These are phyloP conservation scores for Mechanitis mazaeus DNA, from an alignment of 2,888 invertebrate species.

Conservation along the genomic window DNA sequence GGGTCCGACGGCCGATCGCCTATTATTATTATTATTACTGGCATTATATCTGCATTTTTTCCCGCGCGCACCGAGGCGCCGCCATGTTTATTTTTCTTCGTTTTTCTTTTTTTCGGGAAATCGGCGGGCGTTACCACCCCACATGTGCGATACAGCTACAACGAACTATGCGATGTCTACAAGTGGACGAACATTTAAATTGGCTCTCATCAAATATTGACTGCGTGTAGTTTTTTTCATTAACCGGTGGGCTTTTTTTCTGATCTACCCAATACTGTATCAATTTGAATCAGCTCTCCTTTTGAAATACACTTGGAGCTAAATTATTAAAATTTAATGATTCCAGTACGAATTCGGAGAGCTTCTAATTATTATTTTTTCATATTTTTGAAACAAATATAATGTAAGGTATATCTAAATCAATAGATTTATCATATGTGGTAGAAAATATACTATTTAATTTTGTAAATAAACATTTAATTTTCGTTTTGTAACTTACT, in stretches of 20 bases:
- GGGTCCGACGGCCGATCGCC: conserved; percentile 61
- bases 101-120: conserved; percentile 68
- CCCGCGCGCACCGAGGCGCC: conserved; percentile 61
- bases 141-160: conserved; percentile 46
- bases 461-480: no score
- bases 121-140: conserved; percentile 55
- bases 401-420: no score
- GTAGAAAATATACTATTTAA: no score
- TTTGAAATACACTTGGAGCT: conserved; percentile 41
- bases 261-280: conserved; percentile 47
- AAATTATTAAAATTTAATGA: conserved; percentile 28
- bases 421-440: no score
- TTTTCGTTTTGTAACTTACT: no score
- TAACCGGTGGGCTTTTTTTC: conserved; percentile 66
- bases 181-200: conserved; percentile 76
- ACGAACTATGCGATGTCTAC: conserved; percentile 75
- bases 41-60: conserved; percentile 76
- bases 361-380: neutral
- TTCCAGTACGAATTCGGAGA: conserved; percentile 22
- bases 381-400: neutral
- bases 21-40: conserved; percentile 76
- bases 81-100: conserved; percentile 71
- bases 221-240: conserved; percentile 74
- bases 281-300: conserved; percentile 55
- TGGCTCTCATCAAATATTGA: conserved; percentile 77